These are phyloP conservation scores for Tenthredo notha DNA, from an alignment of 2,888 invertebrate species.

Conservation along the genomic window DNA sequence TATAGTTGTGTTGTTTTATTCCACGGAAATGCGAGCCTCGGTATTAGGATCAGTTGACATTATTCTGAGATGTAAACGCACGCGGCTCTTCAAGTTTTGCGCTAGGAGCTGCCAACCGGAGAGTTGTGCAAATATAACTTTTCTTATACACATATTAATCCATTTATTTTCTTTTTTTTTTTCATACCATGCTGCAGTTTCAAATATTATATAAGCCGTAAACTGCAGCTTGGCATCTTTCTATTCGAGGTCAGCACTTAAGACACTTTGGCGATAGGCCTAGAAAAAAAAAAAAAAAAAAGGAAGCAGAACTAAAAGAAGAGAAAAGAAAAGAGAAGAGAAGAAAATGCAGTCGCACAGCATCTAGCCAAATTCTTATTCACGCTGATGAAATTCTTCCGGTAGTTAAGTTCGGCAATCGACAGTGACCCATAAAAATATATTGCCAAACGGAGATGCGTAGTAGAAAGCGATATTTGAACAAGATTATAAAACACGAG, in stretches of 20 bases:
- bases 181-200: not conserved
- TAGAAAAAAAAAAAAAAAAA: not conserved
- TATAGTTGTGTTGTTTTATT: not conserved
- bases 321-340: not conserved
- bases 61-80: not conserved
- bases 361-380: not conserved
- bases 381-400: constrained; percentile 35
- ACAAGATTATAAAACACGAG: constrained; percentile 29
- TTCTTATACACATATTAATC: not conserved
- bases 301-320: not conserved
- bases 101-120: not conserved
- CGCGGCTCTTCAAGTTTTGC: not conserved
- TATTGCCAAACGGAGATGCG: constrained; percentile 27
- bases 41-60: constrained; percentile 26
- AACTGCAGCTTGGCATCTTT: not conserved
- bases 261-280: not conserved
- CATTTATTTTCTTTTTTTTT: not conserved
- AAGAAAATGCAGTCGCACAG: not conserved
- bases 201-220: not conserved
- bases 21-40: constrained; percentile 25
- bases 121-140: not conserved
- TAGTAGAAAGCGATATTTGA: constrained; percentile 39
- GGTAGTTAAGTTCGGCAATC: constrained; percentile 26
- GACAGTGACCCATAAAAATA: constrained; percentile 12
- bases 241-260: not conserved